Conservation (phyloP, 2,888 invertebrate genomes). For the Drosophila fungiperda region DNA sequence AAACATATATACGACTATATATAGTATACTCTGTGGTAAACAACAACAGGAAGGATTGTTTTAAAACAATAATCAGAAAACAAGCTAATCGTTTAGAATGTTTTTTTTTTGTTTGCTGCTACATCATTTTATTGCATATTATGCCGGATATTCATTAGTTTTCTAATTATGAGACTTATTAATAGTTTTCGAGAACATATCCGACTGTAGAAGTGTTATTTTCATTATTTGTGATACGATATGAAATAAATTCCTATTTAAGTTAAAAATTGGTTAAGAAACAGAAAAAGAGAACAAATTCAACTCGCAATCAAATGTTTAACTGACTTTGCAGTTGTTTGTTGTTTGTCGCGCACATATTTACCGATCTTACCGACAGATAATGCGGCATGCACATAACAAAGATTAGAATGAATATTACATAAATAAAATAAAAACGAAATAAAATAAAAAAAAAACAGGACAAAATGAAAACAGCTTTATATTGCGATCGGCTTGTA, state of each 20-base stretch:
- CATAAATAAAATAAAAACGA: slow-evolving; percentile 1
- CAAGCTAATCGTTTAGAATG: slow-evolving; percentile 11
- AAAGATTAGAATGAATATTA: slow-evolving; percentile 35
- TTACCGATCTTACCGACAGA: slow-evolving; percentile 42
- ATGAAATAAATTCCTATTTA: neutral
- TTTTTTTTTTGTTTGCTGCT: neutral
- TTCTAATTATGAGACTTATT: neutral
- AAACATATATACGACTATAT: neutral
- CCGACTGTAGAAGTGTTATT: neutral
- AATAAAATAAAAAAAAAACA: neutral
- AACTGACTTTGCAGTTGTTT: slow-evolving; percentile 41
- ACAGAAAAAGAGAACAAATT: neutral
- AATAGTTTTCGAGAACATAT: neutral
- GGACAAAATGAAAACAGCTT: slow-evolving; percentile 10
- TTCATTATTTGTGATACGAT: neutral
- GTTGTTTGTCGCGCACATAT: slow-evolving; percentile 34
- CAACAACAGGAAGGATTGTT: slow-evolving; percentile 36
- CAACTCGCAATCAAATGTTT: slow-evolving; percentile 29
- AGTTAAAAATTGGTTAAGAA: neutral
- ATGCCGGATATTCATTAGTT: slow-evolving; percentile 16
- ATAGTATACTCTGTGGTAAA: slow-evolving; percentile 20
- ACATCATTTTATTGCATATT: neutral
- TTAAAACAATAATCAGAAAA: slow-evolving; percentile 7
- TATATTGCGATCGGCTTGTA: slow-evolving; percentile 8
- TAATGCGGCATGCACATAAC: slow-evolving; percentile 30